Base-by-base conservation (phyloP, 2,888 invertebrate genomes). In the Autographa gamma region DNA sequence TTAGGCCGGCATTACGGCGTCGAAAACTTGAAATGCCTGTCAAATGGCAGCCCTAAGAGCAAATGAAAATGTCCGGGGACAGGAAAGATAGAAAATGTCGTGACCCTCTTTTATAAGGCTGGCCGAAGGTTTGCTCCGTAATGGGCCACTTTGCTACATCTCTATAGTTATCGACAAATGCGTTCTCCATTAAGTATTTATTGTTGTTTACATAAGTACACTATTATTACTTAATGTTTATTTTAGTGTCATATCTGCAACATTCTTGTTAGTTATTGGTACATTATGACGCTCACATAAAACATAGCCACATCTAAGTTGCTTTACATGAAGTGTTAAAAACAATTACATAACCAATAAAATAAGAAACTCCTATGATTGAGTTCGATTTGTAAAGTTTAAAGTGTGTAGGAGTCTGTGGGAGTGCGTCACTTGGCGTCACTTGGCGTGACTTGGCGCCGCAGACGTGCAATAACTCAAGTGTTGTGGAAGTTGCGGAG, bases 401-500 rank as follows among this genome's bases (percentile, higher is more conserved):
- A 32, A 32, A 59, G 59, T 59, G 25, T 16, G 25, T 25, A 32
- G 16, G 32, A 31, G 59, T 41, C 64, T 59, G 72, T 67, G 18
- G 19, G 66, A 58, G 43, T 78, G 81, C 63, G 71, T 73, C 69
- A 65, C 81, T 73, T 67, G 58, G 38, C 54, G 58, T 78, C 70
- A 67, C 81, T 80, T 69, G 60, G 81, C 63, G 71, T 73, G 67
- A 65, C 81, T 73, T 67, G 58, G 38, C 54, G 58, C 68, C 70
- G 38, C 52, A 59, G 69, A 74, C 78, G 68, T 66, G 73, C 77
- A 73, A 82, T 82, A 82, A 79, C 80, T 82, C 82, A 82, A 70
- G 79, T 84, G 82, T 84, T 84, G 84, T 82, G 62, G 75, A 82
- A 84, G 60, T 82, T 80, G 75, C 77, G 60, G 70, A 80, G 83